Conservation (phyloP, 1,140 invertebrate genomes). For the Drosophila murphyi region DNA sequence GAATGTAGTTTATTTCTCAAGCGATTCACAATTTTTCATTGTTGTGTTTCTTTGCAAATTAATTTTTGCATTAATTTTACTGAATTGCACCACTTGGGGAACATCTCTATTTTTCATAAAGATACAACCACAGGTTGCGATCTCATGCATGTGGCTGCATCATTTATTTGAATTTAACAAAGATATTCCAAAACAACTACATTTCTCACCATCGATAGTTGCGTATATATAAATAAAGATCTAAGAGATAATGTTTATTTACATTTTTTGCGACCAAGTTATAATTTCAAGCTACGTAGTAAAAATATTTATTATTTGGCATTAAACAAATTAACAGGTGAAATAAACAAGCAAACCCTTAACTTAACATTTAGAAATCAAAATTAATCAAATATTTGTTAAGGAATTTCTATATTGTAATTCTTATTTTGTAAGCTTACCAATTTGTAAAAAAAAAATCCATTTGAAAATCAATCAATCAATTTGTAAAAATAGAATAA, state of each 20-base stretch:
- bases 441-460: neutral
- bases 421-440: slow-evolving; percentile 6
- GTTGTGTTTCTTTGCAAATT: slow-evolving; percentile 18
- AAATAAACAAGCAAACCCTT: neutral
- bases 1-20: slow-evolving; percentile 59
- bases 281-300: no score
- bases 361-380: no score
- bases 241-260: neutral
- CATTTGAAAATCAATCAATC: no score
- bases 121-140: neutral
- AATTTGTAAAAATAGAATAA: no score
- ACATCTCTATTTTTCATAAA: slow-evolving; percentile 30
- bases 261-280: neutral
- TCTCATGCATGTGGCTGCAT: slow-evolving; percentile 26
- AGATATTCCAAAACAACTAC: slow-evolving; percentile 6
- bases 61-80: slow-evolving; percentile 68
- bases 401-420: neutral
- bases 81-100: neutral
- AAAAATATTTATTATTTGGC: no score
- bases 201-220: neutral
- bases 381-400: slow-evolving; percentile 8
- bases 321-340: no score
- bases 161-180: slow-evolving; percentile 43
- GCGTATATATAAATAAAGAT: neutral
- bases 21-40: slow-evolving; percentile 32